Percentiles rank a stretch among this genome's conserved stretches.
These are phyloP conservation scores for Neoascia interrupta DNA, from an alignment of 2,888 invertebrate species.

Conservation along the genomic window DNA sequence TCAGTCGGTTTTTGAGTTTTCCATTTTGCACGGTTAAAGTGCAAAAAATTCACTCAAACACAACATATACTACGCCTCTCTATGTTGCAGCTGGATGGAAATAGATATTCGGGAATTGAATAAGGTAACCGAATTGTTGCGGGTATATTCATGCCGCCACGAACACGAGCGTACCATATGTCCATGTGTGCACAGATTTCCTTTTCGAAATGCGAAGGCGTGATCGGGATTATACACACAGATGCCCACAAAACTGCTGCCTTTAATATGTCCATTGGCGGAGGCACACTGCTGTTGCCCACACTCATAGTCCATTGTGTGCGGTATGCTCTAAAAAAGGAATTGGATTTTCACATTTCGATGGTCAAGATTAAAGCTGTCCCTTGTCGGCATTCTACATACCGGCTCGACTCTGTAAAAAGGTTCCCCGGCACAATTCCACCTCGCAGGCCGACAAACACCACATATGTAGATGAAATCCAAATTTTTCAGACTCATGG, in stretches of 20 bases:
- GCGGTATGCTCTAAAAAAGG: conserved; percentile 1
- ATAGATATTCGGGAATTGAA: conserved; percentile 60
- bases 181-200: conserved; percentile 53
- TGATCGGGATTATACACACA: conserved; percentile 47
- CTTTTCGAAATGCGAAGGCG: conserved; percentile 37
- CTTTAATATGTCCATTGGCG: too few species aligned
- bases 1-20: not conserved
- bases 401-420: not conserved
- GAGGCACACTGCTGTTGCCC: too few species aligned
- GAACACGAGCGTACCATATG: conserved; percentile 17
- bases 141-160: conserved; percentile 50
- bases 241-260: conserved; percentile 19
- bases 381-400: conserved; percentile 35
- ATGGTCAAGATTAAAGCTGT: conserved; percentile 63
- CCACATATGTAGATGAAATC: conserved; percentile 19
- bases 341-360: conserved; percentile 63
- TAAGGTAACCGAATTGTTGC: conserved; percentile 56
- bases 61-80: conserved; percentile 16
- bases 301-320: not conserved
- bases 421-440: conserved; percentile 24
- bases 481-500: not conserved
- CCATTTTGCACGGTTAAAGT: conserved; percentile 11
- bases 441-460: conserved; percentile 1
- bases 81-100: conserved; percentile 2
- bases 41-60: conserved; percentile 30